Base-by-base conservation (phyloP, 2,888 invertebrate genomes). In the Priocnemis perturbator region DNA sequence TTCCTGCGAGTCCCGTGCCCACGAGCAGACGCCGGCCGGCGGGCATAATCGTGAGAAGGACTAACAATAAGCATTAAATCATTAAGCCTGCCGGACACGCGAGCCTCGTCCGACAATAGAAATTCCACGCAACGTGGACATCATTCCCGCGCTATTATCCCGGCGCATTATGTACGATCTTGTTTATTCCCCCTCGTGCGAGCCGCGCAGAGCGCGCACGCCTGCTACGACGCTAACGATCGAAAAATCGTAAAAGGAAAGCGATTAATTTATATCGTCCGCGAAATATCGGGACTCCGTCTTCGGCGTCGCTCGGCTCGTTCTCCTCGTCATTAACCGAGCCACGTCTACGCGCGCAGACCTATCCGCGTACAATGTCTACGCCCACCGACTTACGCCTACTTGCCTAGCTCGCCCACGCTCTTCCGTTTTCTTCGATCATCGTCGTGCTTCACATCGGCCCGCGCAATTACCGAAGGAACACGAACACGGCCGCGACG, bases 61-160 rank as follows among this genome's bases (percentile, higher is more conserved):
- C 71, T 67, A 73, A 79, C 79, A 79, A 78, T 79, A 64, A 79
- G 79, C 79, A 79, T 77, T 79, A 79, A 79, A 79, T 79, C 79
- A 79, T 79, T 79, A 79, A 75, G 67, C 71, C 62, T 63, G 79
- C 67, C 71, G 77, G 79, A 77, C 61, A 62, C 62, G 68, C 60
- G 23, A 19, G 50, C 50, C 50, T 47, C 15, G 50, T 37, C 21
- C 56, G 76, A 78, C 78, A 78, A 78, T 78, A 68, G 78, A 78
- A 76, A 76, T 78, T 78, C 74, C 61, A 23, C 59, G 21, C 57
- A 45, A 66, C 67, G 56, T 57, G 68, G 71, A 64, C 69, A 69
- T 72, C 70, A 61, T 76, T 63, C 67, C 63, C 48, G 64, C 73
- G 66, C 77, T 78, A 78, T 70, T 60, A 69, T 61, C 65, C 76